Percentiles rank a stretch among this genome's conserved stretches.
Conservation (phyloP, 2,888 invertebrate genomes). For the Euzetes globulus region DNA sequence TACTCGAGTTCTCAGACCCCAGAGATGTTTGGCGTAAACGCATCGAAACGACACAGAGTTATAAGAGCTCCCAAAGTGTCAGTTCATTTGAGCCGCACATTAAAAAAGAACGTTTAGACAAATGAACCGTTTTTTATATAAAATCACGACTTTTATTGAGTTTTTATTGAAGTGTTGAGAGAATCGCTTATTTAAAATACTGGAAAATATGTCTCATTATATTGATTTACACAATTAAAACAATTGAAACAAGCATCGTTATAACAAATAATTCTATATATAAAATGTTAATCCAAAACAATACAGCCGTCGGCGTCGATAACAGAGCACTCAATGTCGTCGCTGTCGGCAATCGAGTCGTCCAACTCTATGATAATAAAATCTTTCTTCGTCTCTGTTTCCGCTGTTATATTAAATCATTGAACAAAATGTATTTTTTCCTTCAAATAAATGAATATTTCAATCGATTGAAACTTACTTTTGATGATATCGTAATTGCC, state of each 20-base stretch:
- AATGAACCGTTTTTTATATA: neutral
- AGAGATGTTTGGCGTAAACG: constrained; percentile 16
- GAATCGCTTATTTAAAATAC: too few species aligned
- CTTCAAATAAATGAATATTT: neutral
- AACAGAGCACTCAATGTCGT: neutral
- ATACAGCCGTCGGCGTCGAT: neutral
- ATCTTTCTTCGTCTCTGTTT: neutral
- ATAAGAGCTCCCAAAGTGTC: neutral
- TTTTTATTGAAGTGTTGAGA: too few species aligned
- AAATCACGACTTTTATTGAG: too few species aligned
- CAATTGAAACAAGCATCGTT: too few species aligned
- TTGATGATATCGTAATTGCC: neutral
- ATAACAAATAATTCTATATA: too few species aligned
- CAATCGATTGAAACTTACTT: neutral
- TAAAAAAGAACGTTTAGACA: neutral
- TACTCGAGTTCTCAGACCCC: neutral
- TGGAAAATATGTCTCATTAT: too few species aligned
- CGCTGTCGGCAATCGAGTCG: neutral
- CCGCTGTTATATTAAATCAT: neutral
- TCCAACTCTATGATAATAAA: constrained; percentile 10
- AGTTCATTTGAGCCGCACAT: too few species aligned
- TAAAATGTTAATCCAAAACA: constrained; percentile 12
- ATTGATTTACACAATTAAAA: too few species aligned
- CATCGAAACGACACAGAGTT: neutral
- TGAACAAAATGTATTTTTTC: too few species aligned